A percentile compares a stretch with the other conserved stretches of the same genome.
Evolutionary conservation across 2,113 vertebrate genomes (phyloP).

Genomic region (Labeo rohita): DNA sequence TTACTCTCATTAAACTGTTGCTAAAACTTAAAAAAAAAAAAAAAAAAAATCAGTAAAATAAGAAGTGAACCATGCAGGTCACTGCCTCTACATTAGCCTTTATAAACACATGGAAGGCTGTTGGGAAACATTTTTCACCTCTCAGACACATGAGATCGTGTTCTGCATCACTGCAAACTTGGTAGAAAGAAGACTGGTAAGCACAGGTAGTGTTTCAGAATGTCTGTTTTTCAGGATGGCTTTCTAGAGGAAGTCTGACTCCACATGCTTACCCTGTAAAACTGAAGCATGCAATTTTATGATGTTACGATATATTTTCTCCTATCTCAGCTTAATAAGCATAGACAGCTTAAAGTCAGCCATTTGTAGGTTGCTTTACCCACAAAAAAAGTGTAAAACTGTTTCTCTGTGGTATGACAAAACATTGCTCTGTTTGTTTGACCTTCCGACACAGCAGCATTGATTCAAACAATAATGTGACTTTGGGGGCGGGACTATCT

Average conservation of each 20-base stretch:
- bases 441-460: background rate
- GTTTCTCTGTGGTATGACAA: background rate
- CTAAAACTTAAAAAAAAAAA: background rate
- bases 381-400: background rate
- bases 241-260: slow-evolving; percentile 1
- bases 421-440: slow-evolving; percentile 1
- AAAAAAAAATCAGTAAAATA: background rate
- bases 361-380: background rate
- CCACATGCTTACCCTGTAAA: too few species aligned
- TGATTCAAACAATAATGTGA: background rate
- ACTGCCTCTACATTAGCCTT: background rate
- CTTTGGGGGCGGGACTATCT: background rate
- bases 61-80: background rate
- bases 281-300: background rate
- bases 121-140: background rate
- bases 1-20: slow-evolving; percentile 20
- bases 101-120: background rate
- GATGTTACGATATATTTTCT: background rate
- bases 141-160: background rate
- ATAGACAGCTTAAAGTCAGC: background rate
- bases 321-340: slow-evolving; percentile 6
- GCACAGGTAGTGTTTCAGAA: background rate
- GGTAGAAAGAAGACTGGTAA: background rate
- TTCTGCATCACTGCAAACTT: background rate
- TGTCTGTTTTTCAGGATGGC: background rate